phyloP scores from a whole-genome alignment of 2,888 invertebrate genomes.

The Stomorhina lunata region DNA sequence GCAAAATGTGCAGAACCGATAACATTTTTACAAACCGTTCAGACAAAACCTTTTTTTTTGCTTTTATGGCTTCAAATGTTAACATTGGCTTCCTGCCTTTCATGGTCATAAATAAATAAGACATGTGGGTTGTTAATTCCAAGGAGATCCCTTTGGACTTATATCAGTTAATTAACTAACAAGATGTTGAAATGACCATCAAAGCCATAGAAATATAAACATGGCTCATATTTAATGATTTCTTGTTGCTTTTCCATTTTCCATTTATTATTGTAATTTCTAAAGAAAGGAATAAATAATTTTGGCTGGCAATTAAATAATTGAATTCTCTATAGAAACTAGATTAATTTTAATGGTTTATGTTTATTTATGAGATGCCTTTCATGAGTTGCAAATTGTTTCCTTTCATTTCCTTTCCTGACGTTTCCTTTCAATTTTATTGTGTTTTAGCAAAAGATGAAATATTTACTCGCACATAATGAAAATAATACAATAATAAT shows the following conservation, averaged over 20 bases:
- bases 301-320: background rate
- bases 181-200: background rate
- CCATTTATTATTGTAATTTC: background rate
- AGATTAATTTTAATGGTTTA: slow-evolving; percentile 9
- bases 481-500: background rate
- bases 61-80: no score
- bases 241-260: background rate
- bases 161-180: background rate
- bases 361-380: background rate
- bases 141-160: background rate
- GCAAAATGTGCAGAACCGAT: no score
- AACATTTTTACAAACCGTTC: no score
- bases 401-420: background rate
- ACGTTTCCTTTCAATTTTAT: background rate
- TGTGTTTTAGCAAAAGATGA: background rate
- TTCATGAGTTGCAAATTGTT: background rate
- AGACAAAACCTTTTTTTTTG: no score
- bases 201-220: slow-evolving; percentile 34
- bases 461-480: background rate
- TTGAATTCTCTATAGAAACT: slow-evolving; percentile 8
- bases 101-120: no score
- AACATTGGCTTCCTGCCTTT: no score
- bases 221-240: background rate
- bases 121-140: no score
- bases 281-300: background rate